Conservation (phyloP, 1,140 invertebrate genomes). For the Hestina assimilis region DNA sequence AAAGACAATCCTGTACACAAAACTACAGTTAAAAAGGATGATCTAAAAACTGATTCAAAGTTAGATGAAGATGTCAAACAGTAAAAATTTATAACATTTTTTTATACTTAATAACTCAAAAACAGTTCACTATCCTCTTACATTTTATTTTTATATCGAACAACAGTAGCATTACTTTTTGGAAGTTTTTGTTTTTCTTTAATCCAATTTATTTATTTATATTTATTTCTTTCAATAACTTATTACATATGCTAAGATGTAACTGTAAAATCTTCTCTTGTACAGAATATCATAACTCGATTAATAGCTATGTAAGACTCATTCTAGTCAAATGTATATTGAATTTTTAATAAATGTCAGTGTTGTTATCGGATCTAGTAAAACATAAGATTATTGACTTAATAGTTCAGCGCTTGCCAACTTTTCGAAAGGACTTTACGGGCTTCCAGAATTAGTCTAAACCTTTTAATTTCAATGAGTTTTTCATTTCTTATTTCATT, state of each 20-base stretch:
- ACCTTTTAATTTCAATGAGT: constrained; percentile 34
- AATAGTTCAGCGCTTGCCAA: constrained; percentile 66
- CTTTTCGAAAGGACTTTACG: constrained; percentile 62
- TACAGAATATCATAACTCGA: constrained; percentile 29
- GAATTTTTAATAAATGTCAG: constrained; percentile 68
- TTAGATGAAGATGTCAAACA: constrained; percentile 37
- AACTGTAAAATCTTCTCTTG: constrained; percentile 35
- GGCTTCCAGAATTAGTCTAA: constrained; percentile 30
- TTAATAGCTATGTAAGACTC: constrained; percentile 40
- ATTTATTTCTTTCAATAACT: constrained; percentile 36
- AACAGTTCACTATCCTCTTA: too few species aligned
- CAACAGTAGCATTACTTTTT: constrained; percentile 22
- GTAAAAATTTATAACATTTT: constrained; percentile 18
- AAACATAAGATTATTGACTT: constrained; percentile 59
- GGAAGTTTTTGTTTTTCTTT: constrained; percentile 42
- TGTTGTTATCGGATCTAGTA: constrained; percentile 67
- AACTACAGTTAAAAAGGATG: constrained; percentile 38
- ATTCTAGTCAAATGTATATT: constrained; percentile 60
- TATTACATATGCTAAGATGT: constrained; percentile 17
- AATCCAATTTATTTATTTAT: constrained; percentile 45
- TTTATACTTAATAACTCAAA: not conserved
- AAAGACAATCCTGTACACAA: constrained; percentile 46
- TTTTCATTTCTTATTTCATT: constrained; percentile 50
- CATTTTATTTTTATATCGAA: not conserved
- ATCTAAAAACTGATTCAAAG: constrained; percentile 38